Evolutionary conservation across 2,888 invertebrate species (phyloP), one percentile per base, ranked within the genome.

Genomic region (Unio pictorum): DNA sequence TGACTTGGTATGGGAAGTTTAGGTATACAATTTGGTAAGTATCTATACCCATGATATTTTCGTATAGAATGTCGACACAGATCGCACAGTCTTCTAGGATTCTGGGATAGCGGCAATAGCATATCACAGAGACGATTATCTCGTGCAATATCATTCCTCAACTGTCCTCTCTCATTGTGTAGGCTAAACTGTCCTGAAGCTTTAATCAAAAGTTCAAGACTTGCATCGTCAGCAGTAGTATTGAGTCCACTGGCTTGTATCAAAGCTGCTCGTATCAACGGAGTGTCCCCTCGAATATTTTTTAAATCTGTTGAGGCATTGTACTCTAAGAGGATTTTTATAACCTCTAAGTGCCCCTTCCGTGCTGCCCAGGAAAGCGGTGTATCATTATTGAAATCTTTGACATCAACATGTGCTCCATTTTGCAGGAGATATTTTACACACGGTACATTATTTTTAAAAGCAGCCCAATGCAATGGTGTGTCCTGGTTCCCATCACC

Each of bases 401-500:
- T 56, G 3, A 82, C 83, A 72, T 89, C 84, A 0, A 86, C 84
- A 59, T 81, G 63, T 4, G 89, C 89, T 17, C 89, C 87, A 56
- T 81, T 63, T 66, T 86, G 83, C 7, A 89, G 79, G 17, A 89
- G 75, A 0, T 83, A 45, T 63, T 81, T 79, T 3, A 87, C 87
- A 76, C 88, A 87, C 3, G 72, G 73, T 18, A 81, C 74, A 61
- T 86, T 85, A 75, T 87, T 86, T 76, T 88, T 89, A 71, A 86
- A 89, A n/a, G 87, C 81, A 0, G 89, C 89, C 89, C 89, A 90
- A 79, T 90, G 89, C 6, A 90, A 77, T 0, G 89, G 84, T 1
- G 89, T 89, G 79, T 87, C 87, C 11, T 74, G 71, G 68, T 89
- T 88, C 7, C 83, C 85, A 66, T 88, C 87, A 0, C 80, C 79